Evolutionary conservation across 2,888 invertebrate genomes (phyloP), one percentile per base, ranked within the genome.

Genomic region (Odontothrips loti): DNA sequence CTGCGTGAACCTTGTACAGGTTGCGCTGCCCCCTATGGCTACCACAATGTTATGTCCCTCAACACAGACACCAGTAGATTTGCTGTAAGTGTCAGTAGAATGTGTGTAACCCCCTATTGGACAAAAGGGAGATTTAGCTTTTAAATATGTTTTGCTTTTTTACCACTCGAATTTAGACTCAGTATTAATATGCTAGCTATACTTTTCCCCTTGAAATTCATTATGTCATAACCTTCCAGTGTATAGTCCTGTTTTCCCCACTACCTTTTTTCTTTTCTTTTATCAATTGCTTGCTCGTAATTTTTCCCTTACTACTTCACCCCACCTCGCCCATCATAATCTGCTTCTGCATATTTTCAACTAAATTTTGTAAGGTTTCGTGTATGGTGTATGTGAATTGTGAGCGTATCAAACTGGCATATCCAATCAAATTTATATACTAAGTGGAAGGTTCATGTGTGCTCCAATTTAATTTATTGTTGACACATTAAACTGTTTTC

Each of bases 11-110:
- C 95, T 83, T 94, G 94, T 85, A 86, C 88, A 80, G 92, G 91
- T 83, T 99, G 99, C 90, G 97, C 95, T 83, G 94, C 96, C 84
- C 98, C 99, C 43, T 99, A 99, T 88, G 98, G 98, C 85, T 99
- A 94, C 90, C 93, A 93, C 87, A 96, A 99, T 89, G 95, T 96
- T 87, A 96, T 99, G 95, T 91, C 91, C 85, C 91, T 99, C 84
- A 96, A 95, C 86, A 92, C 91, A 85, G 93, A 98, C 87, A 95
- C 97, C 20, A 87, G 89, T 86, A 89, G 89, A 87, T 99, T 99
- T 89, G 93, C 95, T 87, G 96, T 96, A 91, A 93, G 95, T 93
- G 79, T 58, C 68, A 29, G 68, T 27, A 75, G 27, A 27, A 75
- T 47, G 43, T 47, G 51, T 81, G 78, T 48, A 23, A 51, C 27